Base-by-base conservation (phyloP, 2,797 vertebrate genomes). In the Pantherophis alleghaniensis region DNA sequence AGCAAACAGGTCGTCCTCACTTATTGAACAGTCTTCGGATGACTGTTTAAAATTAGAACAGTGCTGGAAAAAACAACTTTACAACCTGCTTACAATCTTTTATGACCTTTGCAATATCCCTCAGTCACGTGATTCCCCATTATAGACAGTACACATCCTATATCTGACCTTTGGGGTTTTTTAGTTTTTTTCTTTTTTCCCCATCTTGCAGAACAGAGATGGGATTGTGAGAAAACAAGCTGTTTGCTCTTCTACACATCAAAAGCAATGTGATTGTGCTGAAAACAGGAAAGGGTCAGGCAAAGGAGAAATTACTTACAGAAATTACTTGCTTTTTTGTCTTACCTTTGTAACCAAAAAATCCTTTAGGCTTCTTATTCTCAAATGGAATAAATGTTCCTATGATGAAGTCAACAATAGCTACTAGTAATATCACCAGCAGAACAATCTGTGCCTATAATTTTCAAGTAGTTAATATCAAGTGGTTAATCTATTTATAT, bases 381-480 rank as follows among this genome's bases (percentile, higher is more conserved):
- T 99, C 98, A 63, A 99, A 20, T 56, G 98, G 96, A 96, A 99
- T 99, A 96, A 99, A 99, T 42, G 98, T 97, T 95, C 99, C 99
- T 86, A 99, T 99, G 90, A 99, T 97, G 94, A 98, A 99, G 97
- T 99, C 99, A 95, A 97, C 95, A 94, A 99, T 99, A 91, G 99
- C 99, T 63, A 98, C 94, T 91, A 99, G 94, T 22, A 99, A 98
- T 95, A 99, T 99, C 93, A 99, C 56, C 91, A 99, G 97, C 92
- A 99, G 96, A 96, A 99, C 98, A 96, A 99, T 99, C 97, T 99
- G 99, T 90, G 99, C 99, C 99, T 99, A 95, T 16, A 97, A 96
- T 88, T 96, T 94, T 11, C 91, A 28, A 53, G 86, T 0, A 32
- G 63, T 47, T 87, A 90, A 95, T 87, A 87, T 96, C 87, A 97